Evolutionary conservation across 2,113 vertebrate genomes (phyloP), one percentile per base, ranked within the genome.

Genomic region (Thalassarche chlororhynchos): DNA sequence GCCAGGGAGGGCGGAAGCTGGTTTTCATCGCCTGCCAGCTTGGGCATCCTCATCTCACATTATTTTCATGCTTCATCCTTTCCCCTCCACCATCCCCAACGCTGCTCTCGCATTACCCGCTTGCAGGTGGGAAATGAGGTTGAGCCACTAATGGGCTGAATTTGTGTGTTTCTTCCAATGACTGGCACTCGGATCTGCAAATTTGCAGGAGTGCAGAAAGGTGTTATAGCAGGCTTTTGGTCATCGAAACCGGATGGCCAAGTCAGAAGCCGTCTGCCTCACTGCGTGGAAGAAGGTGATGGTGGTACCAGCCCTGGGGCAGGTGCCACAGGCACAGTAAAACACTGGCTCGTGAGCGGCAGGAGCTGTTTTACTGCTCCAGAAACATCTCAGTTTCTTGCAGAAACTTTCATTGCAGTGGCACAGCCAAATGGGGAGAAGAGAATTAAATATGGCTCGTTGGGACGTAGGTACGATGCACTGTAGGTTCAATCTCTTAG

Each of bases 371-470:
- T 51, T 49, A n/a, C 62, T 25, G 10, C 64, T 89, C n/a, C 84
- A 51, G 75, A 78, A 95, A 66, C 40, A 64, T 55, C 61, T 86
- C 68, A 0, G 0, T 69, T 91, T 90, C 76, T 93, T 89, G 77
- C 80, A 29, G 36, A 72, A 68, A 68, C 58, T 61, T 75, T 25
- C 13, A 13, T 55, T 82, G 77, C 49, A 31, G 34, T 60, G n/a
- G 18, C 75, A 89, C 54, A 68, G 64, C 36, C 58, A 19, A 55
- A 62, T 3, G 17, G 36, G 26, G 32, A 54, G 44, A 77, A 52
- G 8, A 17, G n/a, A 42, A 36, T 94, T 49, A n/a, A 51, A 17
- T 42, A 14, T 1, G 5, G 25, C 9, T 84, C 2, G 0, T 6
- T 54, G 36, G 51, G 65, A 24, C 14, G 3, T 29, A 36, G 70